Base-by-base conservation (phyloP, 2,888 invertebrate species). In the Drosophila monieri region DNA sequence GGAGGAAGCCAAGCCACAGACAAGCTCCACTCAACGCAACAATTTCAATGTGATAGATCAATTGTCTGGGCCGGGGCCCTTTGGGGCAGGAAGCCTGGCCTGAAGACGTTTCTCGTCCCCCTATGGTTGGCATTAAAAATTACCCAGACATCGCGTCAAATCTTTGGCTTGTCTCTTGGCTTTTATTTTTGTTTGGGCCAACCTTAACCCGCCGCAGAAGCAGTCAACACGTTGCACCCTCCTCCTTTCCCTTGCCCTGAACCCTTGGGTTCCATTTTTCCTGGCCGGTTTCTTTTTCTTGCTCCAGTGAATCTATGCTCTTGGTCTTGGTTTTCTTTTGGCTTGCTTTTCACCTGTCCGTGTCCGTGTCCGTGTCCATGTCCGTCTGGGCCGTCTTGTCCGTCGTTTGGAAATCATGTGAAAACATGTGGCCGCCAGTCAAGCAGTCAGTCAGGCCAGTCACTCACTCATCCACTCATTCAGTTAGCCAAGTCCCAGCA, bases 381-480 rank as follows among this genome's bases (percentile, higher is more conserved):
- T 41, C 39, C 39, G 39, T 41, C 35, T 35, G 35, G 35, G 35
- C n/a, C 6, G 35, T 14, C 35, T 14, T n/a, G 39, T 18, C 39
- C 87, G 80, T 80, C 85, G 84, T 77, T 80, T 84, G 83, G 88
- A 84, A 84, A 84, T 88, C 83, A 84, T 84, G 83, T 84, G 88
- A 84, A 84, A 84, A 84, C 83, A 88, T 84, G 88, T 84, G 87
- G 80, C 85, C 74, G 80, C 79, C 80, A 79, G 65, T 78, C 78
- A 84, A 67, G 62, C 81, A 81, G 81, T 74, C 87, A 86, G 78
- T 66, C 61, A 71, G 57, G 51, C 73, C 61, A 74, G 37, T 67
- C 70, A 72, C 62, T 56, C 71, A 71, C 53, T 59, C 59, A 68
- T 56, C 49, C 57, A 81, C 79, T 68, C 81, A 86, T 86, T 84